Base-by-base conservation (phyloP, 2,888 invertebrate species). In the Drosophila paranaensis region DNA sequence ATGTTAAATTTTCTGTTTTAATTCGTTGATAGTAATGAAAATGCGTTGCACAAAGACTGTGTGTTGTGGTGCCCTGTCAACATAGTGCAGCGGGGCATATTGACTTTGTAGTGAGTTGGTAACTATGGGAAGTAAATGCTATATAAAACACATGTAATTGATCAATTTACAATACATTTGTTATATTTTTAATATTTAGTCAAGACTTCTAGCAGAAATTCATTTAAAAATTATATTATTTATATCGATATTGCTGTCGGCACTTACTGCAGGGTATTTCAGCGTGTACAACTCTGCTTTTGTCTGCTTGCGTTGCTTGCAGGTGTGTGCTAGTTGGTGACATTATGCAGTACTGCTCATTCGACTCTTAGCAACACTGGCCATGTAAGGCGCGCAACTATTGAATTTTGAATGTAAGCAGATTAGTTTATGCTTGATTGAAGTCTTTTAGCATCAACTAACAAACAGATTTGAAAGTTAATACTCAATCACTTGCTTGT, bases 1-100 rank as follows among this genome's bases (percentile, higher is more conserved):
- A 53, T 71, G 46, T 35, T 60, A 3, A 70, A 54, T 66, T 68
- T 77, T 63, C 46, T 63, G 60, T 51, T 63, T 66, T 76, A 76
- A 71, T 58, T 76, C 42, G 45, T 37, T 63, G 81, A 66, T 60
- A 63, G 62, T 60, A 71, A 66, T 53, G 63, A 66, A 77, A 80
- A 80, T 77, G 77, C 81, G 81, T 77, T 77, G 81, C 81, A 77
- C 77, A 67, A 80, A 77, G 81, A 58, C 71, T 63, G 39, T 71
- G 35, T 71, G 71, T 66, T 77, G 57, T 66, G 48, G 39, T 76
- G 66, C 62, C 35, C 77, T 77, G 51, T 53, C 45, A 60, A 71
- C 39, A 66, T 20, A 55, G 11, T 2, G 2, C 6, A 9, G 40
- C 0, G 0, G 55, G 63, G 77, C 80, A 80, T 61, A 57, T 60